Base-by-base conservation (phyloP, 2,888 invertebrate species). In the Melanargia galathea region DNA sequence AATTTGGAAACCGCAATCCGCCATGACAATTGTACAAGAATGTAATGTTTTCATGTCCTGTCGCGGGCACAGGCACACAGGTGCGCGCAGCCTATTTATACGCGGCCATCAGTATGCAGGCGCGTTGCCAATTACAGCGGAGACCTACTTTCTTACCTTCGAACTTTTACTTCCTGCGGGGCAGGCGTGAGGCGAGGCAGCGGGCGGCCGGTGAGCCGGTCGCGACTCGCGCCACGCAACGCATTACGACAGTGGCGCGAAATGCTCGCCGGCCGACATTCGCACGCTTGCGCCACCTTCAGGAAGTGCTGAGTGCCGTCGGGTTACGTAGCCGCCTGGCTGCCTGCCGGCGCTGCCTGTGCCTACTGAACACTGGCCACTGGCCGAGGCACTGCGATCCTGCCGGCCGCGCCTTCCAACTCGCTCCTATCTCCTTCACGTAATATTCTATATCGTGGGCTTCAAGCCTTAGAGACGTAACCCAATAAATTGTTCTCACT, bases 131-230 rank as follows among this genome's bases (percentile, higher is more conserved):
- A 90, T 89, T 90, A 87, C 87, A 88, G 83, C 74, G 81, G 87
- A 89, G 90, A 90, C 91, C 91, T 89, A 90, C 90, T 91, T 91
- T 90, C 91, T 89, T 90, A 90, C 89, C 91, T 90, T 90, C 90
- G 90, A 91, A 91, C 91, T 91, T 90, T 91, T 91, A 91, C 91
- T 91, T 91, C 91, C 91, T 91, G 89, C 89, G 90, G 89, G 86
- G 87, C 86, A 79, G 83, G 84, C 87, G 76, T 81, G 85, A 79
- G 83, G 84, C 87, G 76, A 81, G 85, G 56, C 56, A 46, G 48
- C 46, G 48, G 26, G 82, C 86, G 83, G 86, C 85, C 87, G 87
- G 85, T n/a, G n/a, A n/a, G n/a, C n/a, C n/a, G n/a, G n/a, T n/a
- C n/a, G n/a, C n/a, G n/a, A n/a, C n/a, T 83, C 86, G 88, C 84